Conservation (phyloP, 2,113 vertebrate genomes). For the Neolamprologus tretocephalus region DNA sequence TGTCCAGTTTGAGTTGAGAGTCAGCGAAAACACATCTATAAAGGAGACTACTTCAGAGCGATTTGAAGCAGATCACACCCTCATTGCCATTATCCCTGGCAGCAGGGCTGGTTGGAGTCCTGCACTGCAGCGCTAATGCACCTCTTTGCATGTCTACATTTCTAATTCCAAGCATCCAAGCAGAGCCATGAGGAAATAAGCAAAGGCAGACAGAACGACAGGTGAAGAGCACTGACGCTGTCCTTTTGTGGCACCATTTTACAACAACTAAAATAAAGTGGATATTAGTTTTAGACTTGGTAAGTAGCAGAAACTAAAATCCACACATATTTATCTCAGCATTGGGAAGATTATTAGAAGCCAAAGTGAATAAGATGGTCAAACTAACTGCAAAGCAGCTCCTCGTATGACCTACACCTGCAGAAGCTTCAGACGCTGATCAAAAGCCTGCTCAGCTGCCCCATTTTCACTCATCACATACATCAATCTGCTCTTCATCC, state of each 20-base stretch:
- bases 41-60: neutral
- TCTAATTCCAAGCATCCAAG: neutral
- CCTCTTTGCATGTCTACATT: neutral
- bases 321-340: neutral
- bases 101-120: neutral
- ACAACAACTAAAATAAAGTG: neutral
- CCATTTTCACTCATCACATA: constrained; percentile 9
- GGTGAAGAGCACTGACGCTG: neutral
- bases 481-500: neutral
- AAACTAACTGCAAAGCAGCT: neutral
- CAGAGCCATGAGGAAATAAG: neutral
- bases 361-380: neutral
- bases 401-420: neutral
- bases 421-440: neutral
- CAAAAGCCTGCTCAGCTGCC: neutral
- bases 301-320: neutral
- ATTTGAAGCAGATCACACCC: neutral
- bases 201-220: neutral
- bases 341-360: neutral
- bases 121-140: neutral
- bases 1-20: neutral
- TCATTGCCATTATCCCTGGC: neutral
- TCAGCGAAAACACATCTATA: neutral
- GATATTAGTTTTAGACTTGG: neutral
- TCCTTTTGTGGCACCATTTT: constrained; percentile 16